Evolutionary conservation across 2,888 invertebrate species (phyloP), one percentile per base, ranked within the genome.

Genomic region (Celastrina argiolus): DNA sequence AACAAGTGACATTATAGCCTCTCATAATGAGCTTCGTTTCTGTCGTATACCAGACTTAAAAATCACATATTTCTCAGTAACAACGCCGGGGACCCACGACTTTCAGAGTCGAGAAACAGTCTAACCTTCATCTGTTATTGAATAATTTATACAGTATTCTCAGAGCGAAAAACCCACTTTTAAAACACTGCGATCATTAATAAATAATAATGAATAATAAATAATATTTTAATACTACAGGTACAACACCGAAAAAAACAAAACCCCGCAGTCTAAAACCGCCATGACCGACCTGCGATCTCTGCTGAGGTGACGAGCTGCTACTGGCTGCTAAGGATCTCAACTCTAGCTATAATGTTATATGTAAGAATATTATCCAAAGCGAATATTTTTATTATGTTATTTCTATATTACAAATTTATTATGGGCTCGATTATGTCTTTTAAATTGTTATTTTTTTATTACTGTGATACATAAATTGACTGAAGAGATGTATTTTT

Each of bases 391-490:
- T 51, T n/a, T 56, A 58, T n/a, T 26, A 14, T 67, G 39, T 56
- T 58, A 56, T 56, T 56, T 36, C 39, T 34, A 61, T 61, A 61
- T 61, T 14, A 34, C 2, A 16, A 31, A 7, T 39, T 12, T 36
- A 36, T 22, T 39, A 61, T 61, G 22, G 61, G 36, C 34, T 39
- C 22, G 61, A 61, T 61, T 61, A 14, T 61, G 36, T 61, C 61
- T 18, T 61, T 34, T 61, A 6, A 61, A 58, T 12, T 61, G 26
- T 63, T 64, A 41, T 59, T 68, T 68, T 69, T 68, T 63, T 70
- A 74, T 81, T 78, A 79, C 88, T 89, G 88, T 89, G 88, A 88
- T 89, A 88, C 79, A 77, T 77, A 77, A 81, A 74, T 81, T 74
- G 87, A 86, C 81, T 85, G 82, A 86, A 76, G 75, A 58, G 65